Evolutionary conservation across 2,888 invertebrate genomes (phyloP), one percentile per base, ranked within the genome.

Genomic region (Pandemis corylana): DNA sequence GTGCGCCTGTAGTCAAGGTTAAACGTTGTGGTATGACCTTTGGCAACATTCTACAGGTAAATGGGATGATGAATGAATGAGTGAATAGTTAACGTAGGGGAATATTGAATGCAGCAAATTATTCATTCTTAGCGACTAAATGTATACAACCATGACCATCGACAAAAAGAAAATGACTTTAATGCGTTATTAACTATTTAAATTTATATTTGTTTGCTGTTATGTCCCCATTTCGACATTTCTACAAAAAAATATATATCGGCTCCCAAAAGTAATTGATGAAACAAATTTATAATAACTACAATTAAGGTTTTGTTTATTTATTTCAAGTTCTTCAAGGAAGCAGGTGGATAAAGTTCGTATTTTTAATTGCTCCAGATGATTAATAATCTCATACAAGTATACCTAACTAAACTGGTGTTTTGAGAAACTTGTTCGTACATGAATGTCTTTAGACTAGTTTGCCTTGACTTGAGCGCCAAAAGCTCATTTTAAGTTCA

Each of bases 1-100:
- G 84, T 80, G 85, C 78, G 84, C 80, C 81, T 77, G 76, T 76
- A 79, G 82, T 82, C 88, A 89, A 89, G 88, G 89, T 80, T 83
- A 81, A 61, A 70, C 66, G 62, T 84, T 85, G 81, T 87, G 79
- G 78, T 77, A 80, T 84, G 85, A 87, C 87, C 89, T 89, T 87
- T 83, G 78, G 66, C 71, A 56, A 75, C 71, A 75, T 70, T 74
- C 61, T 61, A 75, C 65, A 67, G 71, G 75, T 67, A 75, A 62
- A 59, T 53, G 62, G 63, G 36, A 71, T 63, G 44, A 65, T 53
- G 49, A 61, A 65, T 53, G 49, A 61, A 46, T 36, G 20, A 56
- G 64, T 41, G 70, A 61, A 59, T 59, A 10, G 59, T 28, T 10
- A 12, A 28, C 20, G 20, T 66, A 42, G 7, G 53, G 20, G 20